Base-by-base conservation (phyloP, 2,888 invertebrate species). In the Zelleria hepariella region DNA sequence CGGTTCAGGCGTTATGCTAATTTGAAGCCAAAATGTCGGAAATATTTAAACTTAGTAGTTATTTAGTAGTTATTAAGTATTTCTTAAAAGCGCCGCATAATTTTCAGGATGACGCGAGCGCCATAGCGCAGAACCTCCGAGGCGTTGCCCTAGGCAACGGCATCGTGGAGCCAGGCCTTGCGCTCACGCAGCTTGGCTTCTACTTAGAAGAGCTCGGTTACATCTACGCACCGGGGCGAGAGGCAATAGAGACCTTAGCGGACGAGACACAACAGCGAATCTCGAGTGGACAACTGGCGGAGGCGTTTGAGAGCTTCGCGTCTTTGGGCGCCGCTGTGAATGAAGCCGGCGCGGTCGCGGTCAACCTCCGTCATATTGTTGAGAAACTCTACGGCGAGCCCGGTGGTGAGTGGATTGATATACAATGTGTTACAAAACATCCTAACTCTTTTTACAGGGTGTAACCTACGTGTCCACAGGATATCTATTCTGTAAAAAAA, bases 81-180 rank as follows among this genome's bases (percentile, higher is more conserved):
- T n/a, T n/a, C n/a, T n/a, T n/a, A n/a, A n/a, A n/a, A n/a, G n/a
- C n/a, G n/a, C n/a, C n/a, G n/a, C n/a, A n/a, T n/a, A 8, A 51
- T 42, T 52, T 63, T 25, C 74, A 92, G 90, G 90, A 86, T 92
- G 73, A 90, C 64, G 68, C 77, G 0, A 89, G 89, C 2, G 78
- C 82, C 56, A 83, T 93, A 32, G 75, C 85, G 10, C 90, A 91
- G 63, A 93, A 94, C 67, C 89, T 97, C 59, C 89, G 90, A 70
- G 96, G 96, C 1, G 91, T 97, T 7, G 93, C 92, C 2, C 80
- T 97, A 61, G 96, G 95, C 2, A 96, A 96, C 78, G 92, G 95
- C 0, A 95, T 96, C 92, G 93, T 96, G 58, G 94, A 95, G 0
- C 96, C 96, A 5, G 76, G 81, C 2, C 48, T 78, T 15, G 76